Base-by-base conservation (phyloP, 2,113 vertebrate genomes). In the Cheilinus undulatus region DNA sequence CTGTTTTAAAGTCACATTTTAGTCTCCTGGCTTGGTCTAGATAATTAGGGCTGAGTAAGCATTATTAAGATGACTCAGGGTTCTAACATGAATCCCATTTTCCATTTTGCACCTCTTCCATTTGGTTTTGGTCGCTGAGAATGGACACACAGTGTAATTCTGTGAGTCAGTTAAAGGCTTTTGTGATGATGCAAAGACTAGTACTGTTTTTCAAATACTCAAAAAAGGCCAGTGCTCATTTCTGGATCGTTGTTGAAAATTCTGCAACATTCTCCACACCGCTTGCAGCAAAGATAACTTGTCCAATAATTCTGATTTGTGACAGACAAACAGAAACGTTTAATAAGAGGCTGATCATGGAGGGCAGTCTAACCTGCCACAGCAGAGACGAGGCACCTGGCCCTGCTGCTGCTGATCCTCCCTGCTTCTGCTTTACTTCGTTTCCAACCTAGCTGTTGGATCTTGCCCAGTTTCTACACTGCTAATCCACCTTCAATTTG, bases 401-500 rank as follows among this genome's bases (percentile, higher is more conserved):
- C 30, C 2, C 22, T 4, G 8, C 3, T 1, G 49, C 1, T 7
- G 32, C 32, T 73, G 69, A 77, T 79, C 64, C 64, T 49, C 54
- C 42, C 23, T 0, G 3, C 32, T 49, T 70, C 19, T 30, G 51
- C 71, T 73, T 73, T 63, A 45, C 40, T 59, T 59, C n/a, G 10
- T 69, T 68, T 24, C 7, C 50, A 53, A 3, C 61, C 50, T 28
- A 14, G 54, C 30, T 8, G 27, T 43, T 36, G 14, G 53, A 65
- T 34, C 36, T 17, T 10, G 17, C 34, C 40, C 50, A 7, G 42
- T 61, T 27, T 54, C 70, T 60, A 11, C 45, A 11, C 36, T 7
- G 36, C 50, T 69, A 72, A 80, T 80, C 73, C 62, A 65, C 9
- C 46, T 66, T 45, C 58, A 38, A 28, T 78, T 69, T 53, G 38